Conservation (phyloP, 2,113 vertebrate genomes). For the Microtus pennsylvanicus region DNA sequence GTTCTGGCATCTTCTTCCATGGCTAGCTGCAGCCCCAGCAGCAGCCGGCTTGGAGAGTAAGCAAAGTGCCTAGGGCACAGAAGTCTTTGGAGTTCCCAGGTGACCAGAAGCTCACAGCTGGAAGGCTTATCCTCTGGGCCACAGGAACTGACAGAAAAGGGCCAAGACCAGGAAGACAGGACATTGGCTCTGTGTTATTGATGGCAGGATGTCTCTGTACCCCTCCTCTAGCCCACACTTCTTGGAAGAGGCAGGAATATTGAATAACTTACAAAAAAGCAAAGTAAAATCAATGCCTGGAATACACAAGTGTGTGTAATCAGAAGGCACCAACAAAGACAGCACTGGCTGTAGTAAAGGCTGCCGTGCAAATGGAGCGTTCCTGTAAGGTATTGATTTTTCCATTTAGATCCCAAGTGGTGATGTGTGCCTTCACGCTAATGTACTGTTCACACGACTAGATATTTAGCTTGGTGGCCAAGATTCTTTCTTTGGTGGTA, state of each 20-base stretch:
- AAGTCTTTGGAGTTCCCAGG: constrained; percentile 37
- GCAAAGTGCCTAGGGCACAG: constrained; percentile 60
- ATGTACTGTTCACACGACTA: constrained; percentile 63
- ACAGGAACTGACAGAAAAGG: neutral
- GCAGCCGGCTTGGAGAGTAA: constrained; percentile 66
- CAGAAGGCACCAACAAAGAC: constrained; percentile 68
- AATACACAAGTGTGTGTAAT: constrained; percentile 47
- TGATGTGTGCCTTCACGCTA: constrained; percentile 63
- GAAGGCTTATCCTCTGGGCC: constrained; percentile 70
- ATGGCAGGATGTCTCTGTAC: neutral
- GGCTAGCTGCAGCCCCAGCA: neutral
- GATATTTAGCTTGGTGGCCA: constrained; percentile 72
- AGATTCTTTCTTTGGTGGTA: constrained; percentile 67
- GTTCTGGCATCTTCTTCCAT: constrained; percentile 76
- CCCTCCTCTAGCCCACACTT: constrained; percentile 26
- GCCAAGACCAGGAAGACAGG: constrained; percentile 4
- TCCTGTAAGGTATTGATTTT: constrained; percentile 71
- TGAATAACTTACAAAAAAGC: constrained; percentile 69
- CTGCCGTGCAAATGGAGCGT: constrained; percentile 59
- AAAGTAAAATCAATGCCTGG: constrained; percentile 59
- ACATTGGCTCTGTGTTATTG: constrained; percentile 9
- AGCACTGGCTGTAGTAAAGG: constrained; percentile 70
- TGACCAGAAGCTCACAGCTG: constrained; percentile 53
- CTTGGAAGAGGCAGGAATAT: constrained; percentile 72
- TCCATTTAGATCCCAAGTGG: constrained; percentile 66